Evolutionary conservation across 2,113 vertebrate species (phyloP).

Genomic region (Aldabrachelys gigantea): DNA sequence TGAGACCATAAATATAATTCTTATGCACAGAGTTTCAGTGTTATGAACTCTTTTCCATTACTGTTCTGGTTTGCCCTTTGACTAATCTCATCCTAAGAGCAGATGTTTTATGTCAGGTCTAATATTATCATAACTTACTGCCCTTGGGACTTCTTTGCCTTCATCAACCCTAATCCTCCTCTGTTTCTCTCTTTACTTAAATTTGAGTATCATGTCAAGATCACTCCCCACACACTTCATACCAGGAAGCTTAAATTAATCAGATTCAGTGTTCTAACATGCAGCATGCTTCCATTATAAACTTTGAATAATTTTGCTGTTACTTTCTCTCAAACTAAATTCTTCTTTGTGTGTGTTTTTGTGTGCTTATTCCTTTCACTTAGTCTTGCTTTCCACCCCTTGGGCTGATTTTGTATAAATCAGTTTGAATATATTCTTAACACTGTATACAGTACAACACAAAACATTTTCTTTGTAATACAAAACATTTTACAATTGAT

Average conservation of each 20-base stretch:
- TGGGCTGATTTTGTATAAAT: background rate
- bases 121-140: background rate
- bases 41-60: background rate
- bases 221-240: accelerated
- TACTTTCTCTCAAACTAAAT: background rate
- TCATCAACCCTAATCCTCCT: background rate
- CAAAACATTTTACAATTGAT: background rate
- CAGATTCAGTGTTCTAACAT: background rate
- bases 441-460: accelerated
- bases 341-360: background rate
- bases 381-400: background rate
- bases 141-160: background rate
- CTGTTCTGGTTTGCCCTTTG: background rate
- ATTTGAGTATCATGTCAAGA: background rate
- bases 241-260: background rate
- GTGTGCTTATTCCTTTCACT: background rate
- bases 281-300: background rate
- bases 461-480: background rate
- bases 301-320: background rate
- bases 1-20: background rate
- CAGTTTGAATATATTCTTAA: background rate
- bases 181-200: background rate
- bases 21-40: background rate
- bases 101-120: background rate
- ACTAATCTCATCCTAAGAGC: background rate